A percentile compares a stretch with the other conserved stretches of the same genome.
phyloP scores from a whole-genome alignment of 2,888 invertebrate species.

The Mesopsocus fuscifrons region DNA sequence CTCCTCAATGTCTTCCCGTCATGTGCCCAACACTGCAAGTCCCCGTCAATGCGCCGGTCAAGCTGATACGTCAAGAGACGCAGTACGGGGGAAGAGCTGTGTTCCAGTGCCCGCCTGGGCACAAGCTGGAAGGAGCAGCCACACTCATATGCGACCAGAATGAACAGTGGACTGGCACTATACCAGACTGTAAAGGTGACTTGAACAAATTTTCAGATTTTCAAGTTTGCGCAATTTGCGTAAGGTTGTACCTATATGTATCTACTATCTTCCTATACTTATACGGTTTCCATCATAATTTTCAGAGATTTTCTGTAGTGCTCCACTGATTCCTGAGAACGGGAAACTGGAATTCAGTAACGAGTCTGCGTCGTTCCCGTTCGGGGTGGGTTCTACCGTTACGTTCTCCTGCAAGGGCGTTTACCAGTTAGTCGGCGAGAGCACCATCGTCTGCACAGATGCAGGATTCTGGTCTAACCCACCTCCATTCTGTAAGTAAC shows the following conservation, averaged over 20 bases:
- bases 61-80: conserved; percentile 58
- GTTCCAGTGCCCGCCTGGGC: conserved; percentile 72
- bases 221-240: conserved; percentile 10
- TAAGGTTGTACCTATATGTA: conserved; percentile 13
- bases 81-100: conserved; percentile 62
- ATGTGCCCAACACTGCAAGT: conserved; percentile 51
- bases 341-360: conserved; percentile 21
- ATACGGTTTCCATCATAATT: no score
- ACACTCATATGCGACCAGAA: conserved; percentile 61
- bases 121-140: conserved; percentile 52
- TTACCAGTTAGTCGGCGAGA: conserved; percentile 52
- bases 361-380: conserved; percentile 29
- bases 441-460: conserved; percentile 70
- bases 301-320: conserved; percentile 1
- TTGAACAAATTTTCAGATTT: no score
- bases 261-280: conserved; percentile 2
- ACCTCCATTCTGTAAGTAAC: conserved; percentile 58
- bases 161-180: conserved; percentile 59
- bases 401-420: conserved; percentile 54
- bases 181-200: conserved; percentile 60
- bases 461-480: conserved; percentile 77
- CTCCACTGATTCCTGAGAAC: conserved; percentile 19
- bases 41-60: conserved; percentile 44
- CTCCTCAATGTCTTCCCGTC: conserved; percentile 58
- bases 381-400: conserved; percentile 62